A percentile compares a stretch with the other conserved stretches of the same genome.
phyloP scores from a whole-genome alignment of 2,888 invertebrate genomes.

The Hoplodrina blanda region DNA sequence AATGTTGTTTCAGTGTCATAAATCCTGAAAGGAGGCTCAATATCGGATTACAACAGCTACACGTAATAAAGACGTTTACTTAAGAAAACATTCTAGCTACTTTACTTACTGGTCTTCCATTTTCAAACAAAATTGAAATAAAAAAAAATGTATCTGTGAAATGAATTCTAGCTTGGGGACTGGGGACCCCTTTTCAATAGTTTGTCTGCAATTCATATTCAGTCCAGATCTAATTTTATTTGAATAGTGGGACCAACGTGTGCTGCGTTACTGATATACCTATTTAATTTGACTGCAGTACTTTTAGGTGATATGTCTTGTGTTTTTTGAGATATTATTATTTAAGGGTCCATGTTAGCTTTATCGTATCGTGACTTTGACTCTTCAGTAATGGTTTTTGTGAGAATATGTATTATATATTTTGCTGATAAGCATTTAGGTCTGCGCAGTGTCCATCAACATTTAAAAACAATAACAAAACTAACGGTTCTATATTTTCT shows the following conservation, averaged over 20 bases:
- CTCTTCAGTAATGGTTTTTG: no score
- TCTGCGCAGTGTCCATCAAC: no score
- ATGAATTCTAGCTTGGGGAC: constrained; percentile 23
- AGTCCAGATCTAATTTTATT: constrained; percentile 44
- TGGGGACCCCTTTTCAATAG: constrained; percentile 39
- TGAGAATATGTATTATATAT: no score
- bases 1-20: constrained; percentile 55
- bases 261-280: constrained; percentile 43
- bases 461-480: no score
- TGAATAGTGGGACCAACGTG: constrained; percentile 51
- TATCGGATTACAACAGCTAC: constrained; percentile 58
- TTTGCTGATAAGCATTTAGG: no score
- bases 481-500: no score
- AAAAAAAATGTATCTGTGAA: constrained; percentile 33
- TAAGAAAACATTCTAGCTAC: constrained; percentile 44
- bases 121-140: constrained; percentile 34
- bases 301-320: constrained; percentile 23
- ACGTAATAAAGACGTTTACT: constrained; percentile 51
- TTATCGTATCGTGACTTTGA: not conserved
- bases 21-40: constrained; percentile 51
- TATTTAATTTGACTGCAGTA: constrained; percentile 34
- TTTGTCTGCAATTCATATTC: constrained; percentile 57
- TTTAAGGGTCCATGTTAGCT: not conserved
- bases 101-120: constrained; percentile 14
- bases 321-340: constrained; percentile 9